Conservation (phyloP, 1,140 invertebrate species). For the Sminthurinus signatus region DNA sequence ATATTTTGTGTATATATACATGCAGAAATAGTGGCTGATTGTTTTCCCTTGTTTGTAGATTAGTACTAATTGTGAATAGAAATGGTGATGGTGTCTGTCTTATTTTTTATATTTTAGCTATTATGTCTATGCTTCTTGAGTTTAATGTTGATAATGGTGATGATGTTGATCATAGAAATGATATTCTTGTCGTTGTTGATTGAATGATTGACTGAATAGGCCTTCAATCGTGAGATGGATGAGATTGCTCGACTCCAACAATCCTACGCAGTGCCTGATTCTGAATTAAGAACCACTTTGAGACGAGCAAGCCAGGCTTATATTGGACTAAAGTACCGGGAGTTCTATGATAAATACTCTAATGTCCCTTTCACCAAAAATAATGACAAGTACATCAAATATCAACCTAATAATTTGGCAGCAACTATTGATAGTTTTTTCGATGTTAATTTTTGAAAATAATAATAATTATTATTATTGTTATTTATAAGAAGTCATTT, state of each 20-base stretch:
- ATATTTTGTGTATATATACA: no score
- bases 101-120: no score
- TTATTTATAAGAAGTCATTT: no score
- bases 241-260: conserved; percentile 77
- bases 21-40: no score
- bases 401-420: conserved; percentile 74
- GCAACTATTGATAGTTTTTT: conserved; percentile 75
- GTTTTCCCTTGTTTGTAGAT: no score
- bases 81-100: no score
- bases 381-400: conserved; percentile 89
- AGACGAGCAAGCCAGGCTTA: conserved; percentile 79
- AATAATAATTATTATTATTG: no score
- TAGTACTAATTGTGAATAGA: no score
- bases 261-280: conserved; percentile 86
- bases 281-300: conserved; percentile 70
- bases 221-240: conserved; percentile 92
- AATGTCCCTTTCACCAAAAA: conserved; percentile 81
- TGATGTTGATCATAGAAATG: not conserved
- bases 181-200: not conserved
- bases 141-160: no score
- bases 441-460: no score
- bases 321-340: conserved; percentile 74
- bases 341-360: conserved; percentile 67
- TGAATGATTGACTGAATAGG: conserved; percentile 55
- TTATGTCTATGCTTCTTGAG: no score